Conservation (phyloP, 2,113 vertebrate genomes). For the human region GRCh38 chr14:105880501-105881000, state of each 20-base stretch:
- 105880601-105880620: accelerated
- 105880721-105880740: accelerated
- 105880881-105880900: not conserved
- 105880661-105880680: accelerated
- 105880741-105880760: not conserved
- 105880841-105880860: no score
- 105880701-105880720: accelerated
- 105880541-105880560: not conserved
- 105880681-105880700: accelerated
- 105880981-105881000: accelerated
- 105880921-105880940: not conserved
- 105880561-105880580: not conserved
- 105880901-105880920: accelerated
- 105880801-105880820: not conserved
- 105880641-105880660: accelerated
- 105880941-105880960: accelerated
- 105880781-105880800: no score
- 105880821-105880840: no score
- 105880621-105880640: accelerated
- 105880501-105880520: not conserved
- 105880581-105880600: not conserved
- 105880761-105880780: accelerated
- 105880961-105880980: accelerated
- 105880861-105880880: not conserved
- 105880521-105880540: not conserved